These are phyloP conservation scores for Stegostoma tigrinum DNA, from an alignment of 2,113 vertebrate species.

Conservation along the genomic window DNA sequence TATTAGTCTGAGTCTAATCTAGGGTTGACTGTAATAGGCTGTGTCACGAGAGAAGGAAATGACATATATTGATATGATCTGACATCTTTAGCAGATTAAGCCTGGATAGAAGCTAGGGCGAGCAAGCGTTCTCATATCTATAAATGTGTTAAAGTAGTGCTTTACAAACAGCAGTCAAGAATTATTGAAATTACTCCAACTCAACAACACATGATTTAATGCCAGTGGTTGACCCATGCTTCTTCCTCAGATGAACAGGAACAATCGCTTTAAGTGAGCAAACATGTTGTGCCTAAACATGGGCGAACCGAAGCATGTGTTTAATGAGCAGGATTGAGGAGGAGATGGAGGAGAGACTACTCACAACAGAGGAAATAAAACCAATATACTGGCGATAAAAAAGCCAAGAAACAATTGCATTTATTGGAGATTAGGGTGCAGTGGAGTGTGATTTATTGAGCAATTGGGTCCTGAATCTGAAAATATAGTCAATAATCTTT, in stretches of 20 bases:
- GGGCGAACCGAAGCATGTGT: not conserved
- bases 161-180: too few species aligned
- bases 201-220: not conserved
- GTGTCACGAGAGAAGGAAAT: too few species aligned
- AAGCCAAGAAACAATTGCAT: not conserved
- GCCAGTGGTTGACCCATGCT: not conserved
- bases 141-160: too few species aligned
- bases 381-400: not conserved
- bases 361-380: not conserved
- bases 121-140: too few species aligned
- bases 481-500: not conserved
- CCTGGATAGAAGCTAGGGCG: too few species aligned
- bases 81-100: too few species aligned
- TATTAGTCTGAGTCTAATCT: too few species aligned
- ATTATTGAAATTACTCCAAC: too few species aligned
- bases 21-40: too few species aligned
- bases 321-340: not conserved
- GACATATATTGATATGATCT: too few species aligned
- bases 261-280: not conserved
- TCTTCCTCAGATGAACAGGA: not conserved
- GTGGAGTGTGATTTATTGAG: not conserved
- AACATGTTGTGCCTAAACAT: not conserved
- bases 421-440: not conserved
- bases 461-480: not conserved
- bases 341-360: not conserved